Percentiles rank a stretch among this genome's conserved stretches.
Evolutionary conservation across 2,888 invertebrate genomes (phyloP).

Genomic region (Andrena bicolor): DNA sequence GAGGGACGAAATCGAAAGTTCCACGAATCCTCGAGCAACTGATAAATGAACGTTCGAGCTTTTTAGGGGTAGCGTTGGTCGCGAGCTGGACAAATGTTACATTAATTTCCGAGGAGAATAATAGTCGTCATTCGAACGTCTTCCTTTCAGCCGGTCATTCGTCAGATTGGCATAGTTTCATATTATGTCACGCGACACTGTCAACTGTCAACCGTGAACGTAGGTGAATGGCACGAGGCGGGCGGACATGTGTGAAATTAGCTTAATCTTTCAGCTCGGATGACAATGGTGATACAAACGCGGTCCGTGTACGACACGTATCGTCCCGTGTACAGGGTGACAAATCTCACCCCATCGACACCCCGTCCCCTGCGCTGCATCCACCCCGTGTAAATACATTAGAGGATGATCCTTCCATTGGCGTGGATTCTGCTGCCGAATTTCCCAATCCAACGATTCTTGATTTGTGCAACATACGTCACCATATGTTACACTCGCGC

Average conservation of each 20-base stretch:
- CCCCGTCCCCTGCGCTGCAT: constrained; percentile 74
- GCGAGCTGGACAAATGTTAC: constrained; percentile 21
- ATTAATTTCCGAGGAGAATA: constrained; percentile 48
- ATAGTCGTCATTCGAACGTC: constrained; percentile 51
- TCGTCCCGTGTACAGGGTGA: constrained; percentile 80
- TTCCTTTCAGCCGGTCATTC: constrained; percentile 45
- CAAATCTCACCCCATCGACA: constrained; percentile 82
- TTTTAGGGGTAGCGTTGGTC: neutral
- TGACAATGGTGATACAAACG: constrained; percentile 85
- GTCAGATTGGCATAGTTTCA: constrained; percentile 62
- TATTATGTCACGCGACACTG: constrained; percentile 75
- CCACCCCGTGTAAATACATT: constrained; percentile 84
- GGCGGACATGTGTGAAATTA: constrained; percentile 85
- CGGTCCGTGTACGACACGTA: constrained; percentile 83
- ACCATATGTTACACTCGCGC: neutral
- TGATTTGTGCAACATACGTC: neutral
- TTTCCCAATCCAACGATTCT: neutral
- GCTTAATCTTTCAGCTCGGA: constrained; percentile 85
- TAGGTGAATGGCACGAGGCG: constrained; percentile 67
- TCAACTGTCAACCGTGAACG: constrained; percentile 56
- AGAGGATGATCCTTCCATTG: constrained; percentile 84
- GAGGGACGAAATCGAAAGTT: neutral
- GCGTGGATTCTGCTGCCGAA: constrained; percentile 65
- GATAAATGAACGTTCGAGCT: constrained; percentile 8
- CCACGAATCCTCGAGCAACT: neutral